A percentile compares a stretch with the other conserved stretches of the same genome.
phyloP scores from a whole-genome alignment of 2,113 vertebrate species.

The Verasper variegatus region DNA sequence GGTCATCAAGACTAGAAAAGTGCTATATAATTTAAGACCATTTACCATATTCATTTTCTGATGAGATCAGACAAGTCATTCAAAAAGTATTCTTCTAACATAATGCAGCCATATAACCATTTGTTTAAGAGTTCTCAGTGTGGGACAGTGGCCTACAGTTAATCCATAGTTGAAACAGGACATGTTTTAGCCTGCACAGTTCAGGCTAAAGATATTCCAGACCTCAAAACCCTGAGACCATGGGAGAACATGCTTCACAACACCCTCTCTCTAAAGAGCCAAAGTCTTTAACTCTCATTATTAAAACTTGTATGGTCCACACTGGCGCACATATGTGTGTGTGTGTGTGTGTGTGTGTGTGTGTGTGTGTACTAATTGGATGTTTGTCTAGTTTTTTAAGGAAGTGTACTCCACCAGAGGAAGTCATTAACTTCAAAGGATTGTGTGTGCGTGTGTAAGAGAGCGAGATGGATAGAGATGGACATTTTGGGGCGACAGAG shows the following conservation, averaged over 20 bases:
- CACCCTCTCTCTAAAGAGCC: background rate
- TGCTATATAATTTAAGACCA: too few relatives aligned
- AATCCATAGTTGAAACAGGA: background rate
- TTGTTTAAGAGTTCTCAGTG: background rate
- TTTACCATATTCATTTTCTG: too few relatives aligned
- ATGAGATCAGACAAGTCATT: too few relatives aligned
- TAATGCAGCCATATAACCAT: background rate
- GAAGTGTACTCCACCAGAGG: slow-evolving; percentile 42
- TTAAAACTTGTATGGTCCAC: background rate
- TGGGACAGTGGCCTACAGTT: background rate
- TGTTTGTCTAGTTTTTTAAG: slow-evolving; percentile 41
- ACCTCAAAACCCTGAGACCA: background rate
- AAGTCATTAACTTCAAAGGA: slow-evolving; percentile 66
- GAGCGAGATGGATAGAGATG: slow-evolving; percentile 5
- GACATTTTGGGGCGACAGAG: background rate
- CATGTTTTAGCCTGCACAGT: background rate
- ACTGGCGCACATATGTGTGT: background rate
- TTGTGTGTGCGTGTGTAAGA: background rate
- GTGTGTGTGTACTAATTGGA: slow-evolving; percentile 27
- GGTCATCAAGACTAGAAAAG: too few relatives aligned
- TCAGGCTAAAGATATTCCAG: background rate
- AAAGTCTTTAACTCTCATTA: slow-evolving; percentile 17
- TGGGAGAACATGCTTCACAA: background rate
- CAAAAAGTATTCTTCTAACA: background rate
- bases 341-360: background rate